Percentiles rank a stretch among this genome's conserved stretches.
phyloP scores from a whole-genome alignment of 2,888 invertebrate genomes.

The Phytoseiulus persimilis region DNA sequence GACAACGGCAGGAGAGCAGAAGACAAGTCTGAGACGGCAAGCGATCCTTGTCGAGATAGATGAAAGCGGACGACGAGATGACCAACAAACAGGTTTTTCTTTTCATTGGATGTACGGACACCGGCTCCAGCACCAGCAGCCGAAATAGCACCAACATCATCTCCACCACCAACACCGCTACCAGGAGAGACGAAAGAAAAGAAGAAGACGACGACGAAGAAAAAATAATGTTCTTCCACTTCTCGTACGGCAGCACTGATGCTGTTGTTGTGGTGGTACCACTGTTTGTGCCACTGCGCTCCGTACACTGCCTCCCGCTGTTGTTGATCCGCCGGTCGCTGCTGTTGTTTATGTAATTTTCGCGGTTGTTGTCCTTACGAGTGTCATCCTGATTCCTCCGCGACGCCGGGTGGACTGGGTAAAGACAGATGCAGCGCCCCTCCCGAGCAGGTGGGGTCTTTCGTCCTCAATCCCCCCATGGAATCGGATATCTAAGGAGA shows the following conservation, averaged over 20 bases:
- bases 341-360: background rate
- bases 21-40: background rate
- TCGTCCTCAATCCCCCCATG: too few species aligned
- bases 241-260: conserved; percentile 1
- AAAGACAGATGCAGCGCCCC: too few species aligned
- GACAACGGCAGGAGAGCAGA: background rate
- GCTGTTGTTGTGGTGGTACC: background rate
- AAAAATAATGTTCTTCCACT: background rate
- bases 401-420: too few species aligned
- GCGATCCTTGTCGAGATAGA: background rate
- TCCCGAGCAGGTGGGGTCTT: too few species aligned
- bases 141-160: conserved; percentile 12
- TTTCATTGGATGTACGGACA: background rate
- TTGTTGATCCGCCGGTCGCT: background rate
- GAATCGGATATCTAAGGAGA: background rate
- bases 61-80: background rate
- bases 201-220: background rate
- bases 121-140: background rate
- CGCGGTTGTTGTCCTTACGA: background rate
- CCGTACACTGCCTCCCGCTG: background rate
- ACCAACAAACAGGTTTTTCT: background rate
- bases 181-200: background rate
- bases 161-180: background rate
- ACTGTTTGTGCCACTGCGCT: background rate
- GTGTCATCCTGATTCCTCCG: too few species aligned